A percentile compares a stretch with the other conserved stretches of the same genome.
Conservation (phyloP, 2,113 vertebrate species). For the Eulemur rufifrons region DNA sequence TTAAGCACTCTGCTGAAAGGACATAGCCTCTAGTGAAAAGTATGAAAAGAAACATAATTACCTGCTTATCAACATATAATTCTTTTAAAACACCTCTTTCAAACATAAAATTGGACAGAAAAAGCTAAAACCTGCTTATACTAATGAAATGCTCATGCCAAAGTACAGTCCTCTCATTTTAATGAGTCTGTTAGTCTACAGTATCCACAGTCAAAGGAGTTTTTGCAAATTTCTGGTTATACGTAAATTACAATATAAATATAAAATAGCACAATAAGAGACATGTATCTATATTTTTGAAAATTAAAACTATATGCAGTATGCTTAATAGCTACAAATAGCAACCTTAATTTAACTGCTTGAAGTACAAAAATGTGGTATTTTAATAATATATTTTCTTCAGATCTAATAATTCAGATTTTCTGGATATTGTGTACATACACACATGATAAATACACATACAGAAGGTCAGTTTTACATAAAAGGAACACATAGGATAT, state of each 20-base stretch:
- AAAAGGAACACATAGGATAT: neutral
- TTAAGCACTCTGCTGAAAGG: conserved; percentile 20
- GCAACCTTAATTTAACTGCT: neutral
- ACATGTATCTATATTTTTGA: neutral
- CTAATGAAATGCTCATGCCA: conserved; percentile 63
- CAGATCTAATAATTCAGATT: neutral
- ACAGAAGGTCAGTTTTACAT: neutral
- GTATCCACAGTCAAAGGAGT: conserved; percentile 55
- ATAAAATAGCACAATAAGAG: conserved; percentile 57
- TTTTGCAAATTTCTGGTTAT: conserved; percentile 27
- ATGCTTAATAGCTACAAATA: neutral
- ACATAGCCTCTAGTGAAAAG: neutral
- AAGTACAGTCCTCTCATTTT: conserved; percentile 65
- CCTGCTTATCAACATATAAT: conserved; percentile 13
- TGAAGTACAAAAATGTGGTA: neutral
- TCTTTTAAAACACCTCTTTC: conserved; percentile 64
- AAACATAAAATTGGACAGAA: conserved; percentile 66
- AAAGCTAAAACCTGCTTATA: conserved; percentile 18
- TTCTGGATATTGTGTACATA: neutral
- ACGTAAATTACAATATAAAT: conserved; percentile 58
- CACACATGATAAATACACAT: neutral
- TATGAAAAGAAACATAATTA: conserved; percentile 53
- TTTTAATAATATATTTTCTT: neutral
- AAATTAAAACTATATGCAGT: neutral
- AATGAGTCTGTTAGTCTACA: conserved; percentile 60